phyloP scores from a whole-genome alignment of 2,888 invertebrate species.

The Ctena decussata region DNA sequence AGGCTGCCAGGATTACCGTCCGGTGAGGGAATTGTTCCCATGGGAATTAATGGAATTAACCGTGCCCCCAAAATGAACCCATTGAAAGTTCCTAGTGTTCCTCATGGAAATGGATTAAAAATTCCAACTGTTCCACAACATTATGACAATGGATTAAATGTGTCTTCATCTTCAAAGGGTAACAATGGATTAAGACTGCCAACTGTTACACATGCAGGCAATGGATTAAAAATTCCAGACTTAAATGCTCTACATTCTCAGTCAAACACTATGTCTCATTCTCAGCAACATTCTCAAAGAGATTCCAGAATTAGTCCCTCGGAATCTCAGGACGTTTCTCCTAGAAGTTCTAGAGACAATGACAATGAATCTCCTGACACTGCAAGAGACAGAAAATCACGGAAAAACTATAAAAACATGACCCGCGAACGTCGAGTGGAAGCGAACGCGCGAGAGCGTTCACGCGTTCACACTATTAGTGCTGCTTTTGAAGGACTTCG shows the following conservation, averaged over 20 bases:
- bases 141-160: neutral
- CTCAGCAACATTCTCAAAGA: neutral
- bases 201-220: neutral
- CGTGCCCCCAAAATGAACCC: constrained; percentile 4
- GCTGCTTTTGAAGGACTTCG: constrained; percentile 97
- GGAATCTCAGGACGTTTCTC: constrained; percentile 38
- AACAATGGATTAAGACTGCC: neutral
- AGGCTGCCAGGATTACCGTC: constrained; percentile 48
- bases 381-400: constrained; percentile 60
- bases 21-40: constrained; percentile 12
- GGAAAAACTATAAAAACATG: constrained; percentile 96
- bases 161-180: neutral
- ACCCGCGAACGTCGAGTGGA: constrained; percentile 96
- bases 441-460: constrained; percentile 97
- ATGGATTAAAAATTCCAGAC: constrained; percentile 2
- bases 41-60: constrained; percentile 11
- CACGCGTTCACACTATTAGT: constrained; percentile 97
- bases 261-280: neutral
- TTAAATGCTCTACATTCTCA: neutral
- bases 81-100: neutral
- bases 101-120: constrained; percentile 6
- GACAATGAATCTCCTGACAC: constrained; percentile 56
- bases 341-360: constrained; percentile 21
- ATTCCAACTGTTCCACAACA: constrained; percentile 4
- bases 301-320: neutral